Evolutionary conservation across 2,113 vertebrate genomes (phyloP), one percentile per base, ranked within the genome.

Genomic region (Danionella cerebrum): DNA sequence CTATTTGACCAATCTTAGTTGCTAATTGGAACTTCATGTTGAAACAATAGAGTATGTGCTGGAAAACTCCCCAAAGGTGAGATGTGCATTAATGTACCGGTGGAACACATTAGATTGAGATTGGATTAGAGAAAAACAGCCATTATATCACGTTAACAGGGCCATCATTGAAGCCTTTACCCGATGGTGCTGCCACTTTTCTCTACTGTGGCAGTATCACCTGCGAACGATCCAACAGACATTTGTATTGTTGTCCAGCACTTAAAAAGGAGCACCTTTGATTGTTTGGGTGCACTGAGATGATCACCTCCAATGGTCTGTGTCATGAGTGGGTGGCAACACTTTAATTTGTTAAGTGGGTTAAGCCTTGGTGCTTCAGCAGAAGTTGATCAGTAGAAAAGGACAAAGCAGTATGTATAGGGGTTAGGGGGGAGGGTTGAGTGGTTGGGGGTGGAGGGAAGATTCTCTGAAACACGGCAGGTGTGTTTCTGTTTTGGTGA

Each of bases 401-500:
- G n/a, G 36, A 69, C 53, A 65, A 51, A 31, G 58, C 51, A 65
- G 55, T 47, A 58, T 38, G 29, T 22, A 53, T 10, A 39, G 64
- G 42, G n/a, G 8, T 44, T 22, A 33, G 41, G 45, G 69, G 67
- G 51, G 42, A 41, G 67, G 51, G 58, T 25, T 33, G 16, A 13
- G n/a, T 6, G 10, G 18, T 19, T 60, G n/a, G 51, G 45, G 41
- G 36, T 19, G 38, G 67, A 21, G 5, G 38, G 54, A 74, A 70
- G 69, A 50, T 36, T 70, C 51, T 35, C 53, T 60, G 67, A 66
- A 64, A n/a, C 50, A 44, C 54, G 70, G 72, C 72, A 74, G 72
- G 72, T 74, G 72, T 59, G 45, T 41, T 69, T 39, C 52, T 74
- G 66, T 74, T 74, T 70, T 69, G 57, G 21, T 48, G 54, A 74